Base-by-base conservation (phyloP, 2,888 invertebrate species). In the Chrysolina oricalcia region DNA sequence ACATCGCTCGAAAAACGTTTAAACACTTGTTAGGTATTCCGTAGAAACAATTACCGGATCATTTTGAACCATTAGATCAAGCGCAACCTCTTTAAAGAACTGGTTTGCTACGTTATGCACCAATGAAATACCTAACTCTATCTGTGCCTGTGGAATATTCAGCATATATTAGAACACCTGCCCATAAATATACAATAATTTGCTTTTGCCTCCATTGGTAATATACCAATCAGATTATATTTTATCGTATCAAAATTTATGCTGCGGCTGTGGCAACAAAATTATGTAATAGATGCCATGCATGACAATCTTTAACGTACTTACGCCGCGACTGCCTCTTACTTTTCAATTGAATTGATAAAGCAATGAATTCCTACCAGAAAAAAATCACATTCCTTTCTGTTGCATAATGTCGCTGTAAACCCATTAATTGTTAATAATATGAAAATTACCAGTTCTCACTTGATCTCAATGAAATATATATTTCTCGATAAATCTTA, bases 81-180 rank as follows among this genome's bases (percentile, higher is more conserved):
- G n/a, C 27, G 35, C 59, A 10, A 9, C 6, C 35, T n/a, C 8
- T 27, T 23, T 59, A 35, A 15, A 15, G 50, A 67, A 41, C 65
- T 40, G 73, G 69, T 73, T 73, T 73, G 69, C 53, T 43, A 65
- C 50, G 68, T 73, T 68, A 74, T 70, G 72, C 74, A 72, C 70
- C 67, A 78, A 74, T 78, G 71, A 78, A 74, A 78, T 78, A 74
- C 78, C 73, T 73, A 63, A 4, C 35, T 53, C 19, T 53, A 72
- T 69, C 17, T 63, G 73, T 65, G 75, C 69, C 63, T 53, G 48
- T 69, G 66, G 73, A 77, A 75, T 71, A 73, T 72, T 79, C 75
- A 77, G 65, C 78, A 77, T 79, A 79, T 71, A 77, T 76, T 79
- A 77, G 75, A 79, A 79, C 77, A 79, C 77, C 78, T 79, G 78